Evolutionary conservation across 2,888 invertebrate species (phyloP).

Genomic region (Prostheceraeus crozeri): DNA sequence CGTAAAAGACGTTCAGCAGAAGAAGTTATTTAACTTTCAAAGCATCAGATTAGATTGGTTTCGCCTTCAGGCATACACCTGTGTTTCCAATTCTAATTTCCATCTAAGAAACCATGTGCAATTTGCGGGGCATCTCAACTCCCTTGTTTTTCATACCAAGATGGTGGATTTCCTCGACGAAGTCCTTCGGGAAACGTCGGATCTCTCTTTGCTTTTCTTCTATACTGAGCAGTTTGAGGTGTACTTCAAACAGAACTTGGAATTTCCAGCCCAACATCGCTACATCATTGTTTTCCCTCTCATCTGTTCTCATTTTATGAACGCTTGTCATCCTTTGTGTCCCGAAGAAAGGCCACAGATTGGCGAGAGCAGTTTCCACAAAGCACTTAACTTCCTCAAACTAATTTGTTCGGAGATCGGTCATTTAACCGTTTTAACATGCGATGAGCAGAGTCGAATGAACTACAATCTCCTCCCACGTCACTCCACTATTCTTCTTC

Average conservation of each 20-base stretch:
- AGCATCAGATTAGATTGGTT: conserved; percentile 95
- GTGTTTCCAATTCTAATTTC: conserved; percentile 64
- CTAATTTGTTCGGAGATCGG: conserved; percentile 98
- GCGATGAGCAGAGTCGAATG: conserved; percentile 94
- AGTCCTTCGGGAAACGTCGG: conserved; percentile 88
- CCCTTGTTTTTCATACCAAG: conserved; percentile 88
- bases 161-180: conserved; percentile 97
- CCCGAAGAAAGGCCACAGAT: conserved; percentile 70
- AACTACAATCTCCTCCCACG: conserved; percentile 82
- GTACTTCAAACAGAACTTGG: conserved; percentile 95
- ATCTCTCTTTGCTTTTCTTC: conserved; percentile 83
- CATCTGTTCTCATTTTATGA: conserved; percentile 93
- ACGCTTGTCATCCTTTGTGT: conserved; percentile 92
- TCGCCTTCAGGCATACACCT: conserved; percentile 66
- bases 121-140: conserved; percentile 82
- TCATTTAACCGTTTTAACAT: conserved; percentile 93
- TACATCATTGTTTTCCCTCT: conserved; percentile 95
- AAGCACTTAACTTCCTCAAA: conserved; percentile 87
- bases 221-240: conserved; percentile 84
- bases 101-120: conserved; percentile 72
- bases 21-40: conserved; percentile 67
- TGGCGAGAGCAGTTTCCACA: conserved; percentile 25
- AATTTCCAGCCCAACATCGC: conserved; percentile 88
- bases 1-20: conserved; percentile 65
- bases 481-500: conserved; percentile 80